Conservation (phyloP, 2,888 invertebrate genomes). For the Leptothorax acervorum region DNA sequence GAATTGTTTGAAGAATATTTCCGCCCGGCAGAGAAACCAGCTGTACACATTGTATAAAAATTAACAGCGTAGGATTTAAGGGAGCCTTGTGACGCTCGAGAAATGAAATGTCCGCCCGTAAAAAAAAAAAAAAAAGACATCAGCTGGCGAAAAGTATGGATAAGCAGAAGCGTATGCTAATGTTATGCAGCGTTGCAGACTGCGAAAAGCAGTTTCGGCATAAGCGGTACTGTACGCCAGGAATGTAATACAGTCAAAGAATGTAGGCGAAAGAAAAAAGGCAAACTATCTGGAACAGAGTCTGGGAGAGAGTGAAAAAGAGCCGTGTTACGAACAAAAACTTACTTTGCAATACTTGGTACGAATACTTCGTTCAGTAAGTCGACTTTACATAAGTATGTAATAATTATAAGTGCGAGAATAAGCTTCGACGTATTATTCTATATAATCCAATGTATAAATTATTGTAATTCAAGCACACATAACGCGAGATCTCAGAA, state of each 20-base stretch:
- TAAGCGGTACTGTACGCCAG: slow-evolving; percentile 30
- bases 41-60: slow-evolving; percentile 6
- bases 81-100: background rate
- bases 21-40: background rate
- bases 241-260: slow-evolving; percentile 45
- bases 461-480: background rate
- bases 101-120: background rate
- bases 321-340: slow-evolving; percentile 20
- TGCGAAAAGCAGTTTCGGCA: slow-evolving; percentile 37
- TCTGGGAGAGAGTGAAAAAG: slow-evolving; percentile 10
- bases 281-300: background rate
- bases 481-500: background rate
- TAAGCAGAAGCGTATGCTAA: slow-evolving; percentile 30
- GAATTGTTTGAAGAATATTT: background rate
- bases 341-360: background rate
- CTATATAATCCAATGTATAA: background rate
- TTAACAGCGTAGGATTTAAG: slow-evolving; percentile 13
- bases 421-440: background rate
- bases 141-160: slow-evolving; percentile 26
- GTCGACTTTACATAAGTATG: slow-evolving; percentile 19
- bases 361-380: slow-evolving; percentile 21
- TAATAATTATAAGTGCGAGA: slow-evolving; percentile 27
- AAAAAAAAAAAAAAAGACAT: slow-evolving; percentile 14
- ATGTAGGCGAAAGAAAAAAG: slow-evolving; percentile 18
- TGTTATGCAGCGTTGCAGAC: slow-evolving; percentile 36